Conservation (phyloP, 2,888 invertebrate species). For the Cordilura impudica region DNA sequence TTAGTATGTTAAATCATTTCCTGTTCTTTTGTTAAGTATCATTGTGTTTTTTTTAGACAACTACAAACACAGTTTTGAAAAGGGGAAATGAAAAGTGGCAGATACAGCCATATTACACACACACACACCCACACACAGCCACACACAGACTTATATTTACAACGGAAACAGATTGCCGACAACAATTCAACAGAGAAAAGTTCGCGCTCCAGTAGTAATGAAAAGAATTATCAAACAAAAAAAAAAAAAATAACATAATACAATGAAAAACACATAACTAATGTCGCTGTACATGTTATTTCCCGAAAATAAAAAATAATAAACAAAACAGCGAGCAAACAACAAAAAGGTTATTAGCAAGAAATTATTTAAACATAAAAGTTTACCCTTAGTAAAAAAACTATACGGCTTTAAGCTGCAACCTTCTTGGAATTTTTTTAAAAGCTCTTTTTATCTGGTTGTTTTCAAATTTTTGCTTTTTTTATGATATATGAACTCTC, state of each 20-base stretch:
- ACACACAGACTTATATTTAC: background rate
- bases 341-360: background rate
- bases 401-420: background rate
- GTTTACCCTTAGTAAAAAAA: background rate
- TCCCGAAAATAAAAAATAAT: background rate
- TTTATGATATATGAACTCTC: background rate
- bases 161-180: slow-evolving; percentile 57
- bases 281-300: background rate
- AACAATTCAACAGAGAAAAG: slow-evolving; percentile 45
- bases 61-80: background rate
- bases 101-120: slow-evolving; percentile 35
- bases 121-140: background rate
- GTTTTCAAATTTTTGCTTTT: background rate
- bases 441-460: too few species aligned
- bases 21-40: slow-evolving; percentile 25
- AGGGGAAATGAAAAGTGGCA: slow-evolving; percentile 54
- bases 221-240: slow-evolving; percentile 13
- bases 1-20: slow-evolving; percentile 60
- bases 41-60: background rate
- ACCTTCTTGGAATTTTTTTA: background rate
- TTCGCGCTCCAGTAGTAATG: slow-evolving; percentile 49
- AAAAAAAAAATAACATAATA: background rate
- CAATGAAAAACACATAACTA: background rate
- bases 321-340: background rate
- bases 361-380: background rate